Base-by-base conservation (phyloP, 1,140 invertebrate genomes). In the Cydia pomonella region DNA sequence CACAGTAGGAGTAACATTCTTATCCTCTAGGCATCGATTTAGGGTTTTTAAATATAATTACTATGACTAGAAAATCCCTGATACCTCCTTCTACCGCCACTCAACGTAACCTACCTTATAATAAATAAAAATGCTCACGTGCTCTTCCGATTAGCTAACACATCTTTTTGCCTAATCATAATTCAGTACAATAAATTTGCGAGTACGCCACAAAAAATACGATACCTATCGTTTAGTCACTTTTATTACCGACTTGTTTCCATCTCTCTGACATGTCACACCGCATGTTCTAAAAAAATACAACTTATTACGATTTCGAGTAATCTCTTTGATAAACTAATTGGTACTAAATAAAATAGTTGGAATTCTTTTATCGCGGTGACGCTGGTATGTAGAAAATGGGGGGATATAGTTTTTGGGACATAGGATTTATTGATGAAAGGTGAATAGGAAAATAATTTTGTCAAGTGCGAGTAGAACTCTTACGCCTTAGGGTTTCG, bases 361-460 rank as follows among this genome's bases (percentile, higher is more conserved):
- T 69, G 27, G 29, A 69, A 69, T 33, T 33, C n/a, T 18, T 33
- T 33, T 6, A 33, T 23, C 7, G 27, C 27, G 13, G 18, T 69
- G 21, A 69, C 29, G 23, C 64, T 33, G 64, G 64, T 38, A 69
- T 69, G 64, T 33, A 23, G 53, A 59, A 23, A 50, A 50, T 18
- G 4, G 21, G 21, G 53, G 16, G 33, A 7, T 33, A 13, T 23
- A 33, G n/a, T 3, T 69, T n/a, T n/a, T 33, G 16, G 29, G 1
- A 69, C 33, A 33, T 33, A 77, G 79, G 77, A 82, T 84, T 82
- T 82, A 84, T 83, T 80, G 76, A 73, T 63, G 66, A 78, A 80
- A 76, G 79, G 82, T 80, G 79, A 81, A 80, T 79, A 82, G 72
- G 78, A 75, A 76, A 75, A 59, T 23, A 59, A 10, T 59, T 59